A percentile compares a stretch with the other conserved stretches of the same genome.
Conservation (phyloP, 2,888 invertebrate genomes). For the Anthrax anthrax region DNA sequence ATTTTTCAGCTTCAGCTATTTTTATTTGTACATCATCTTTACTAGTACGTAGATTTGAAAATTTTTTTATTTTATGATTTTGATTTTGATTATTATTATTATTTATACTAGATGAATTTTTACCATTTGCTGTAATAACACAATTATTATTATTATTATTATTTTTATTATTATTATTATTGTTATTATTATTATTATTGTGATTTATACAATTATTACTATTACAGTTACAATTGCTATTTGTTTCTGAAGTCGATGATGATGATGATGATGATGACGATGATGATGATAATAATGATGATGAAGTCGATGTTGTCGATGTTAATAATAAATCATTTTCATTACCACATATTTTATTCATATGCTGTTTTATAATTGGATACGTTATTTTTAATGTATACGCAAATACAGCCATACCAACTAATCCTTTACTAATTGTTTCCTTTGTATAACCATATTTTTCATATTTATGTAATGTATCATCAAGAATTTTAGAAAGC, state of each 20-base stretch:
- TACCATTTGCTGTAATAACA: conserved; percentile 9
- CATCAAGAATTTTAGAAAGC: conserved; percentile 49
- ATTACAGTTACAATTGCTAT: background rate
- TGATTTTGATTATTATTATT: background rate
- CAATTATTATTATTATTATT: conserved; percentile 8
- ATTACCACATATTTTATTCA: conserved; percentile 11
- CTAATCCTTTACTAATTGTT: conserved; percentile 44
- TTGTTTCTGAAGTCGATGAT: too few species aligned
- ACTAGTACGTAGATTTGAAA: conserved; percentile 14
- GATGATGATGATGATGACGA: too few species aligned
- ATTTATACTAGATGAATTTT: conserved; percentile 11
- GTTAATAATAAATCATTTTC: background rate
- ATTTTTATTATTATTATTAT: conserved; percentile 2
- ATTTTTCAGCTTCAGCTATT: conserved; percentile 29
- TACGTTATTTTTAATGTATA: conserved; percentile 49
- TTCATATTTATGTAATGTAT: conserved; percentile 40
- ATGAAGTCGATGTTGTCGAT: too few species aligned
- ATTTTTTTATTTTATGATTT: conserved; percentile 5
- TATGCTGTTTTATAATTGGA: conserved; percentile 39
- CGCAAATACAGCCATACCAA: conserved; percentile 41
- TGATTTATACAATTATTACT: conserved; percentile 12
- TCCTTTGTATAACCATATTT: conserved; percentile 39
- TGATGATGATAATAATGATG: too few species aligned
- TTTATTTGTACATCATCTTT: conserved; percentile 18
- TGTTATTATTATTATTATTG: conserved; percentile 5